Percentiles rank a stretch among this genome's conserved stretches.
These are phyloP conservation scores for Podarcis muralis DNA, from an alignment of 2,113 vertebrate genomes.

Conservation along the genomic window DNA sequence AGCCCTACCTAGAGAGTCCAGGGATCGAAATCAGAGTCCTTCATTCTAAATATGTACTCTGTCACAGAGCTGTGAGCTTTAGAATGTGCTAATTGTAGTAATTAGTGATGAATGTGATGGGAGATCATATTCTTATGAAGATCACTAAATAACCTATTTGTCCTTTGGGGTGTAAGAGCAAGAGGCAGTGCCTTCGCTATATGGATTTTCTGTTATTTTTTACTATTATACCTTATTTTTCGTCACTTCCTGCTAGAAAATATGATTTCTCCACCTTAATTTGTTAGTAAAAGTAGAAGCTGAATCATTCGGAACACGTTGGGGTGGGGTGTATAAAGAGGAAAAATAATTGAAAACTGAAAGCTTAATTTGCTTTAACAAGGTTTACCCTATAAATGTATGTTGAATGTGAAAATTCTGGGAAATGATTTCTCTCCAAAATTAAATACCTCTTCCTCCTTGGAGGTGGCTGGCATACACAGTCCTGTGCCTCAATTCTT, in stretches of 20 bases:
- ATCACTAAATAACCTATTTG: not conserved
- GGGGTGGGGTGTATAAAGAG: not conserved
- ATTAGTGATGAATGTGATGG: not conserved
- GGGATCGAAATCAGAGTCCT: not conserved
- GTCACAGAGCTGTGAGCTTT: not conserved
- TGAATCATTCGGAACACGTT: not conserved
- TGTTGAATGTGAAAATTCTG: not conserved
- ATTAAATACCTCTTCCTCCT: not conserved
- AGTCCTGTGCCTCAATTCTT: not conserved
- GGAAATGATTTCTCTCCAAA: not conserved
- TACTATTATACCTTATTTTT: not conserved
- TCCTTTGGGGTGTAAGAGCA: not conserved
- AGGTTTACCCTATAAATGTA: slow-evolving; percentile 44
- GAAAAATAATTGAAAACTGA: fast-evolving
- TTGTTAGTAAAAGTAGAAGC: not conserved
- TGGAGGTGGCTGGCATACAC: not conserved
- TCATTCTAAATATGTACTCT: not conserved
- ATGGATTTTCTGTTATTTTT: not conserved
- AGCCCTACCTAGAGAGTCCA: not conserved
- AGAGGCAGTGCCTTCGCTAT: not conserved
- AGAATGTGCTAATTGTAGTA: not conserved
- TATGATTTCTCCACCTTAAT: fast-evolving
- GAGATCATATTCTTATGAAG: not conserved
- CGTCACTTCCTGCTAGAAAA: not conserved
- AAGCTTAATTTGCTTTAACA: not conserved